phyloP scores from a whole-genome alignment of 2,888 invertebrate species.

The Andrena bucephala region DNA sequence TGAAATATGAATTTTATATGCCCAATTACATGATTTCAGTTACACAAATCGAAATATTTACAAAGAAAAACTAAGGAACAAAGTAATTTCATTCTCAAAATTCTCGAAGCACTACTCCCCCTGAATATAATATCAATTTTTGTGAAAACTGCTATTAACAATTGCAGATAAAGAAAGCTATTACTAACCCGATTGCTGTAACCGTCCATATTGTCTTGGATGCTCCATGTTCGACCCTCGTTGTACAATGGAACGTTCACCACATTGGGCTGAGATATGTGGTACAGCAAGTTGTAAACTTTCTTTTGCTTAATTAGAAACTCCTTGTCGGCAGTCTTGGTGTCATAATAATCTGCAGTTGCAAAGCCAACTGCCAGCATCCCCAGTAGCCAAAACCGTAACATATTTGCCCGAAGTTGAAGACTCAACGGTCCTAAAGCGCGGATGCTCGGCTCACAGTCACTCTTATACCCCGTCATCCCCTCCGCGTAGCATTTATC shows the following conservation, averaged over 20 bases:
- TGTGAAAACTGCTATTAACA: too few relatives aligned
- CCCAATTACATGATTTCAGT: too few relatives aligned
- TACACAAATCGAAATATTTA: too few relatives aligned
- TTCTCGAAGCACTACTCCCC: too few relatives aligned
- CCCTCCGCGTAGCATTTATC: constrained; percentile 22
- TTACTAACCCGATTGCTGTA: constrained; percentile 77
- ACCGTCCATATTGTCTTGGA: constrained; percentile 72
- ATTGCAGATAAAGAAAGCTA: neutral
- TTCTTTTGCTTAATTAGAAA: constrained; percentile 79
- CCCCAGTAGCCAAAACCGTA: constrained; percentile 39
- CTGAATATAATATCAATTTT: too few relatives aligned
- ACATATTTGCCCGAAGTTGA: constrained; percentile 27
- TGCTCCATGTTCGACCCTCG: constrained; percentile 74
- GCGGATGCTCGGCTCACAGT: neutral
- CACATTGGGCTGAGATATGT: constrained; percentile 74
- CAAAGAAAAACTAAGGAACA: too few relatives aligned
- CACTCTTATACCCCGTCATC: constrained; percentile 56
- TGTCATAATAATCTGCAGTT: constrained; percentile 66
- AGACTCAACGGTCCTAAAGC: neutral
- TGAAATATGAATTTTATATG: too few relatives aligned
- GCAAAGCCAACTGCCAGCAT: constrained; percentile 49
- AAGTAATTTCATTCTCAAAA: too few relatives aligned
- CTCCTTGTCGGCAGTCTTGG: constrained; percentile 75
- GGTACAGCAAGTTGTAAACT: constrained; percentile 78
- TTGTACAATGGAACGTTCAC: constrained; percentile 73